Conservation (phyloP, 37 sponge, comb jelly and placozoan genomes). For the Mnemiopsis leidyi region DNA sequence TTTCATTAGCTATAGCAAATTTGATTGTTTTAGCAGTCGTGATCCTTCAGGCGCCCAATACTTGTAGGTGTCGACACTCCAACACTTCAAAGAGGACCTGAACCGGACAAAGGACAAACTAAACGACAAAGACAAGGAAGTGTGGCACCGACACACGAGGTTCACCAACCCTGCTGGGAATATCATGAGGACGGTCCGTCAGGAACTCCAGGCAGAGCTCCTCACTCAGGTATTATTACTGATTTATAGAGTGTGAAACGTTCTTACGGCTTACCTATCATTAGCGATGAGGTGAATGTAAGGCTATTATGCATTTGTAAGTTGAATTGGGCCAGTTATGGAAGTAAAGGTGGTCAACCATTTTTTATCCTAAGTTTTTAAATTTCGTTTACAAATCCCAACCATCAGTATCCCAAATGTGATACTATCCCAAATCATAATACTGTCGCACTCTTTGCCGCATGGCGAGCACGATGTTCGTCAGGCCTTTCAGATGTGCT, state of each 20-base stretch:
- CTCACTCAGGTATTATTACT: constrained; percentile 75
- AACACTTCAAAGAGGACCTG: constrained; percentile 71
- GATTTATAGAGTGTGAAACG: no score
- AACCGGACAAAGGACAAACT: constrained; percentile 71
- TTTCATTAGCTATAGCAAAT: no score
- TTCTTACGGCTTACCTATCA: no score
- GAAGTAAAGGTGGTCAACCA: no score
- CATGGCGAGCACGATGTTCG: neutral
- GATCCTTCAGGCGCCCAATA: neutral
- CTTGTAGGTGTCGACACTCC: constrained; percentile 63
- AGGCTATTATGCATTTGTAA: no score
- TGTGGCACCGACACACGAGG: constrained; percentile 86
- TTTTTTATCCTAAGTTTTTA: no score
- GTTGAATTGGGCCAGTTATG: no score
- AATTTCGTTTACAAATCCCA: no score
- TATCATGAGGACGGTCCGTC: constrained; percentile 69
- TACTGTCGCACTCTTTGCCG: constrained; percentile 36
- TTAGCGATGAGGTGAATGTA: no score
- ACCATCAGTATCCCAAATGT: no score
- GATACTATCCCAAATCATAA: no score
- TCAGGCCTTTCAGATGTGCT: constrained; percentile 44
- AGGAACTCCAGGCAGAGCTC: constrained; percentile 79
- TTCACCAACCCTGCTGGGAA: constrained; percentile 80
- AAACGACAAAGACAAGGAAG: constrained; percentile 75
- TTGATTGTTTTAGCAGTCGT: neutral